Conservation (phyloP, 2,888 invertebrate species). For the Plagodis pulveraria region DNA sequence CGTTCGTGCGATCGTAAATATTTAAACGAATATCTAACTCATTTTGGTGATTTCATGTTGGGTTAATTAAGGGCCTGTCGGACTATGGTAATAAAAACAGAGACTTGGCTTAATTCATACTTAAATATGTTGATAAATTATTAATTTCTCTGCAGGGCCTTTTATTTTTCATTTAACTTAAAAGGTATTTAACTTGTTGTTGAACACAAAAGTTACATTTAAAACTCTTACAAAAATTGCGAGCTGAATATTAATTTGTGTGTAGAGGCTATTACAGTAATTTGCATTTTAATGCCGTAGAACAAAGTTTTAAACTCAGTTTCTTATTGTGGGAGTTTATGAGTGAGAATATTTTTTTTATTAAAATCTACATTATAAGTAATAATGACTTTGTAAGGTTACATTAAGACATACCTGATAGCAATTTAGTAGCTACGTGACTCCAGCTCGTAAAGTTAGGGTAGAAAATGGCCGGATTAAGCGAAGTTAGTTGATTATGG, state of each 20-base stretch:
- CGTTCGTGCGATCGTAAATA: constrained; percentile 51
- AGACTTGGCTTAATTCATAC: constrained; percentile 21
- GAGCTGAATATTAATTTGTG: constrained; percentile 21
- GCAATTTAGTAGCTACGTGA: constrained; percentile 93
- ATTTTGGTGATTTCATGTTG: constrained; percentile 48
- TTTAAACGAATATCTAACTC: constrained; percentile 56
- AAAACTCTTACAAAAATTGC: constrained; percentile 22
- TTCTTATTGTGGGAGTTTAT: constrained; percentile 16
- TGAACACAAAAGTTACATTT: constrained; percentile 13
- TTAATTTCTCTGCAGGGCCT: constrained; percentile 9
- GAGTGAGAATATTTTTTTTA: not conserved
- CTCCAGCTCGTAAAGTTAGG: constrained; percentile 95
- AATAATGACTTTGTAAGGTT: constrained; percentile 11
- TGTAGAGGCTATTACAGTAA: constrained; percentile 24
- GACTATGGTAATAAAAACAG: constrained; percentile 28
- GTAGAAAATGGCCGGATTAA: constrained; percentile 94
- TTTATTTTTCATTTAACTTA: constrained; percentile 13
- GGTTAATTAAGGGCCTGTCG: constrained; percentile 49
- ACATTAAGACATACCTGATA: constrained; percentile 90
- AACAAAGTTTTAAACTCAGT: constrained; percentile 21
- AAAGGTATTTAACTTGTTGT: constrained; percentile 19
- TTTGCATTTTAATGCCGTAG: constrained; percentile 26
- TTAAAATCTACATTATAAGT: not conserved
- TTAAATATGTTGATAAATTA: constrained; percentile 25
- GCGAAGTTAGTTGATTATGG: constrained; percentile 90